Percentiles rank a stretch among this genome's conserved stretches.
Conservation (phyloP, 2,797 vertebrate genomes). For the Ficedula albicollis region DNA sequence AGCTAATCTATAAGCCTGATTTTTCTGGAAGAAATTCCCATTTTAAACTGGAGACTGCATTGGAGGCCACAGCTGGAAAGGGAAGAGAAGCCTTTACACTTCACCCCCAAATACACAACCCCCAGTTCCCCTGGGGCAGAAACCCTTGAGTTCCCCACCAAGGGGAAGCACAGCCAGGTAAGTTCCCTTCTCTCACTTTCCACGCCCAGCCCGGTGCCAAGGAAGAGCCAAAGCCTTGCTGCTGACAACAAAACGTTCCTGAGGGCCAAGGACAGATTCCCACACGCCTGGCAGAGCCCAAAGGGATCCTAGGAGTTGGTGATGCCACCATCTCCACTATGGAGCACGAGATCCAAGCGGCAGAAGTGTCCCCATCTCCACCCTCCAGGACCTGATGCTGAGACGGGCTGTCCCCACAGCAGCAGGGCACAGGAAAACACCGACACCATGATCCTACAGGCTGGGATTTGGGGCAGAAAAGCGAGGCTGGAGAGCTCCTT, state of each 20-base stretch:
- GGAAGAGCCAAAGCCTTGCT: background rate
- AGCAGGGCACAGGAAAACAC: background rate
- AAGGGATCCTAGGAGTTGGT: background rate
- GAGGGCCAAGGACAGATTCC: background rate
- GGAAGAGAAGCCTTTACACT: background rate
- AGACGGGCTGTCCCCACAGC: background rate
- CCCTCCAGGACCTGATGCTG: background rate
- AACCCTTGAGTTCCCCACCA: background rate
- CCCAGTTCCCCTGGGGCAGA: accelerated
- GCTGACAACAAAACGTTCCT: background rate
- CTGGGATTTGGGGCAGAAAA: accelerated
- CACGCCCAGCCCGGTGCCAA: background rate
- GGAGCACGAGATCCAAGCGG: background rate
- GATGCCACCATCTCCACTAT: accelerated
- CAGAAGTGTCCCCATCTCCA: background rate
- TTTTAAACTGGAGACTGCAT: accelerated
- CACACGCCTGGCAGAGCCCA: background rate
- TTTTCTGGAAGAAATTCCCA: background rate
- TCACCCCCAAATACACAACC: background rate
- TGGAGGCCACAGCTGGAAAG: background rate
- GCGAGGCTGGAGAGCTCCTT: accelerated
- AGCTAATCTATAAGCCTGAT: background rate
- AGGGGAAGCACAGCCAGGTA: background rate
- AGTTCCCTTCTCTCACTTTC: background rate
- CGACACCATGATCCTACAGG: background rate